Evolutionary conservation across 2,888 invertebrate species (phyloP), one percentile per base, ranked within the genome.

Genomic region (Athalia cordata): DNA sequence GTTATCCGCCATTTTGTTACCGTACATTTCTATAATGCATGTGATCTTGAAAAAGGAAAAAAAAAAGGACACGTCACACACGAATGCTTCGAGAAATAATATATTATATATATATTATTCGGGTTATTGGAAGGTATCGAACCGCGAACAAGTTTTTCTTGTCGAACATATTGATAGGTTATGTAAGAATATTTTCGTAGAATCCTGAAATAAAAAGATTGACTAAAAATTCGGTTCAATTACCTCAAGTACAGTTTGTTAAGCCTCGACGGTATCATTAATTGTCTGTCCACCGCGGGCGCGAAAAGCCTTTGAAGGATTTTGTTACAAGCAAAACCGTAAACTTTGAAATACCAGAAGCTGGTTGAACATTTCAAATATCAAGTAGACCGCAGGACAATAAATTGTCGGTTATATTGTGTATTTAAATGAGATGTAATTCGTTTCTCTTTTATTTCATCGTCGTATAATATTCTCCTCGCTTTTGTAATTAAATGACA

Each of bases 211-310:
- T 29, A 29, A 5, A 5, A 65, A 5, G 9, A 11, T 68, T 29
- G 3, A 52, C 4, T 29, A 52, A 55, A 55, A 52, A 29, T 29
- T 29, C 29, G 52, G 43, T 52, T 68, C 3, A 11, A 50, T 29
- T 29, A 29, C 55, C 52, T 68, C 68, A 55, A 43, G 52, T 29
- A 5, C 68, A 68, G n/a, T 9, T 4, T 43, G 11, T 43, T 29
- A 6, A n/a, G 52, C 29, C 52, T 43, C 2, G 55, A 68, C 52
- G 6, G n/a, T 68, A 29, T 29, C 55, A 68, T 68, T 68, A 68
- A 68, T 68, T 68, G 55, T 68, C 68, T 55, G 68, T 68, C 68
- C 50, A 45, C 7, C 5, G 64, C 43, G 11, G n/a, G 68, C 29
- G 11, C 29, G 55, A n/a, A 55, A 15, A n/a, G 52, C 68, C 1